These are phyloP conservation scores for Erythrocercus mccallii DNA, from an alignment of 2,113 vertebrate genomes.

Conservation along the genomic window DNA sequence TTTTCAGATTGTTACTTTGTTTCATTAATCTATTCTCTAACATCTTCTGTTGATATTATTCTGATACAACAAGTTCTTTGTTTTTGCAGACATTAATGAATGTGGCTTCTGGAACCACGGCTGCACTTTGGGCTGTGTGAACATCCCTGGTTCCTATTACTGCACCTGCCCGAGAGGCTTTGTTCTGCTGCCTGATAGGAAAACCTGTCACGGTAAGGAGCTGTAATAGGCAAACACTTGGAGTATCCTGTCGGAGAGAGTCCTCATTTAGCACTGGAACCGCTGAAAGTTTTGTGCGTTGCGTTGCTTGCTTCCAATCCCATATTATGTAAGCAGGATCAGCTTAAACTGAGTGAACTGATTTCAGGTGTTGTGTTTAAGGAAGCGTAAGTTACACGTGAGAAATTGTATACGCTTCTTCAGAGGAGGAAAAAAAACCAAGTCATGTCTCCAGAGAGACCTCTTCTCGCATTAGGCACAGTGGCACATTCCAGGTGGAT, in stretches of 20 bases:
- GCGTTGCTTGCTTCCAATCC: not conserved
- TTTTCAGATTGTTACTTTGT: not conserved
- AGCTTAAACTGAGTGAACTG: not conserved
- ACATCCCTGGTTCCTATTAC: conserved; percentile 89
- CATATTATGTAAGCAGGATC: not conserved
- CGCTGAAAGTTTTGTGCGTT: not conserved
- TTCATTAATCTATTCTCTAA: not conserved
- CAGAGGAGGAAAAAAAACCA: not conserved
- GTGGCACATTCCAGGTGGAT: not conserved
- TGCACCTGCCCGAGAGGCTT: conserved; percentile 91
- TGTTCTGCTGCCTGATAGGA: conserved; percentile 84
- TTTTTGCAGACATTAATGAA: conserved; percentile 87
- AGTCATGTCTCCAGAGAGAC: not conserved
- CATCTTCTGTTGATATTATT: not conserved
- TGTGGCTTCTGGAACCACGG: conserved; percentile 90
- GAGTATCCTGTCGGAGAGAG: not conserved
- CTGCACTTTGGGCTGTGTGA: conserved; percentile 93
- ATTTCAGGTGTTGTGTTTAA: not conserved
- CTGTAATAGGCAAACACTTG: not conserved
- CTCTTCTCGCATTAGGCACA: not conserved
- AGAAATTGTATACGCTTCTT: not conserved
- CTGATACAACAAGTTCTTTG: not conserved
- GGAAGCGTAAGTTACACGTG: not conserved
- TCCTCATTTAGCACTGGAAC: not conserved
- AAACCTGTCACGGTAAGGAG: conserved; percentile 83